Evolutionary conservation across 2,888 invertebrate genomes (phyloP).

Genomic region (Eumerus sabulonum): DNA sequence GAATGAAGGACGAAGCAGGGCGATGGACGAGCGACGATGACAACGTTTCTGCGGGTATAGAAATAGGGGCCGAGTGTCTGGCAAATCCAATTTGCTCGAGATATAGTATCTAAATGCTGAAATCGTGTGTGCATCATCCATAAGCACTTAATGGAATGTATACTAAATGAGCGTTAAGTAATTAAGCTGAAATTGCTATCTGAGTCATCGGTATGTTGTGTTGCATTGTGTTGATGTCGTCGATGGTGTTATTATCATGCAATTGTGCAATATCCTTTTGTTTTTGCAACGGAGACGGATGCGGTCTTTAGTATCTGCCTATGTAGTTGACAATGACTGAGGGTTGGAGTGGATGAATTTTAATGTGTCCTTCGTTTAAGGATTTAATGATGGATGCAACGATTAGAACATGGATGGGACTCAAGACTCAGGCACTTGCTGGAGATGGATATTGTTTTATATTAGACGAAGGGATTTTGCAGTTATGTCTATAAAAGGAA

Average conservation of each 20-base stretch:
- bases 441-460: too few relatives aligned
- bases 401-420: too few relatives aligned
- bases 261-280: slow-evolving; percentile 26
- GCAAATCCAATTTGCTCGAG: slow-evolving; percentile 50
- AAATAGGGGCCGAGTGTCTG: slow-evolving; percentile 37
- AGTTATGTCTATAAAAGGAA: too few relatives aligned
- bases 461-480: too few relatives aligned
- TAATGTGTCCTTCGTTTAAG: too few relatives aligned
- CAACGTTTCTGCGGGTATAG: neutral
- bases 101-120: slow-evolving; percentile 22
- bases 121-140: slow-evolving; percentile 27
- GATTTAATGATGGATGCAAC: too few relatives aligned
- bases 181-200: slow-evolving; percentile 47
- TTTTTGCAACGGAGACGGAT: too few relatives aligned
- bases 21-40: neutral
- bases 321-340: too few relatives aligned
- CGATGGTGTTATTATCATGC: slow-evolving; percentile 17
- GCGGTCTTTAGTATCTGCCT: neutral
- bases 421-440: too few relatives aligned
- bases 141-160: slow-evolving; percentile 54
- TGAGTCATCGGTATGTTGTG: too few relatives aligned
- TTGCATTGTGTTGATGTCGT: slow-evolving; percentile 6
- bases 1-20: neutral
- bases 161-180: slow-evolving; percentile 59
- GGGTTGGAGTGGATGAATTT: too few relatives aligned